Evolutionary conservation across 1,140 invertebrate genomes (phyloP), one percentile per base, ranked within the genome.

Genomic region (Protaetia brevitarsis): DNA sequence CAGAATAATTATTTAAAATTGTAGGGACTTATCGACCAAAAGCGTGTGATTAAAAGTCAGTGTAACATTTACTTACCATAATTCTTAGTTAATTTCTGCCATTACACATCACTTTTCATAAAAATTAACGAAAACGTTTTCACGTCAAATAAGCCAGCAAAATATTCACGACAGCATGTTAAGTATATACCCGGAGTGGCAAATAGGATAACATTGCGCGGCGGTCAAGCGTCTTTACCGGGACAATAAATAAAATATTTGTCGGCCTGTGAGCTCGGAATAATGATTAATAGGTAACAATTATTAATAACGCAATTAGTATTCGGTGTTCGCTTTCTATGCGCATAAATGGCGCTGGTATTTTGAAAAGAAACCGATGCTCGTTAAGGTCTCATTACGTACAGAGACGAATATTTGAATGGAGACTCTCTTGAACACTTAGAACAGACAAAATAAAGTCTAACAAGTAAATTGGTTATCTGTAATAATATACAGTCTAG

Each of bases 241-340:
- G 19, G 41, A 51, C 41, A 51, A 51, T 51, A 51, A 51, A 51
- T 51, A 51, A 51, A 51, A 51, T 51, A 51, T 51, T 51, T 51
- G 41, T 51, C 19, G 41, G 16, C 26, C 1, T 23, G 41, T 51
- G 41, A 51, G 41, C 19, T 51, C 19, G 41, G 41, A 51, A 51
- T 51, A 51, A 51, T 51, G 41, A 51, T 51, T 51, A 51, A 51
- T 23, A 51, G 41, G 16, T 23, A 51, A 51, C 41, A 51, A 51
- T 51, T 51, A 51, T 19, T 51, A 51, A 51, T 51, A 51, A 51
- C 0, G 41, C 26, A 19, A 51, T 51, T 51, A 51, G 41, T 51
- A 51, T 51, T 51, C 41, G 5, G 16, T 16, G 7, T 6, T 26
- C 19, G 6, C 41, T 23, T 51, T 51, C 41, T 51, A 13, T 13